Evolutionary conservation across 1,140 invertebrate genomes (phyloP).

Genomic region (Schlechtendalia chinensis): DNA sequence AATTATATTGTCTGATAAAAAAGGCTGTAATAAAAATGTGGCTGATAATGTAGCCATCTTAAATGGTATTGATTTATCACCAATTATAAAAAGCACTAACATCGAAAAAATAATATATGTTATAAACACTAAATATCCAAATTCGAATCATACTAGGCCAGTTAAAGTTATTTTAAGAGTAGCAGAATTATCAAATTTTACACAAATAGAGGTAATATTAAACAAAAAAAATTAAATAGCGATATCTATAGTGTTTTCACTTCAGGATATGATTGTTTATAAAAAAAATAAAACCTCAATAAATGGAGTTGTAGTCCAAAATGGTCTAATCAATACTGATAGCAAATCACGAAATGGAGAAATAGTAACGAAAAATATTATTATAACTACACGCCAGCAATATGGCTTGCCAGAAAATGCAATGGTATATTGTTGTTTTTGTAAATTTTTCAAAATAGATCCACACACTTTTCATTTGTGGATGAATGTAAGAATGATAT

Average conservation of each 20-base stretch:
- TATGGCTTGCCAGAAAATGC: conserved; percentile 95
- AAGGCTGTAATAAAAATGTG: conserved; percentile 56
- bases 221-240: too few relatives aligned
- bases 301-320: conserved; percentile 87
- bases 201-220: conserved; percentile 74
- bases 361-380: conserved; percentile 88
- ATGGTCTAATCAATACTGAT: conserved; percentile 91
- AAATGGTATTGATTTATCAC: conserved; percentile 90
- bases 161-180: conserved; percentile 91
- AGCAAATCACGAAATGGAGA: conserved; percentile 96
- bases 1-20: conserved; percentile 75
- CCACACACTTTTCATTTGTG: too few relatives aligned
- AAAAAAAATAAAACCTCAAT: conserved; percentile 89
- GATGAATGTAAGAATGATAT: too few relatives aligned
- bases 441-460: conserved; percentile 60
- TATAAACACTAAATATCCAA: conserved; percentile 60
- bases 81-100: conserved; percentile 85
- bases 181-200: conserved; percentile 86
- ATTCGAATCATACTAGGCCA: conserved; percentile 61
- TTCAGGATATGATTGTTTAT: conserved; percentile 77
- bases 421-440: conserved; percentile 99
- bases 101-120: conserved; percentile 75
- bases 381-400: conserved; percentile 91
- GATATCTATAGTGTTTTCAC: neutral
- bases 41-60: conserved; percentile 89